Evolutionary conservation across 2,888 invertebrate genomes (phyloP).

Genomic region (Diloba caeruleocephala): DNA sequence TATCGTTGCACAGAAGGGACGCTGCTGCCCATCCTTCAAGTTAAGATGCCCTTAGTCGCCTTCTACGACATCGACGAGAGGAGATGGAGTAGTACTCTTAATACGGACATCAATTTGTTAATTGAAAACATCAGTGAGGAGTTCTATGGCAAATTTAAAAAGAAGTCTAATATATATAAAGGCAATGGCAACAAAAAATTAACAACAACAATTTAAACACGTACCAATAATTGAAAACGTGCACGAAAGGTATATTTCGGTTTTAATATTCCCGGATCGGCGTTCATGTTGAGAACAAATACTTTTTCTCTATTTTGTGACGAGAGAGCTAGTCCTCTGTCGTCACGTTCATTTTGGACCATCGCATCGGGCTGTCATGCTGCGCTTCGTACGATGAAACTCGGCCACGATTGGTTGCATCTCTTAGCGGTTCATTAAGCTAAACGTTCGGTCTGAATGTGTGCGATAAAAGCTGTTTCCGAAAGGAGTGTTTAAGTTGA

Average conservation of each 20-base stretch:
- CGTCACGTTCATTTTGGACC: constrained; percentile 53
- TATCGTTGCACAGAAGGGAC: too few species aligned
- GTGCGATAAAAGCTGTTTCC: constrained; percentile 4
- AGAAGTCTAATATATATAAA: constrained; percentile 1
- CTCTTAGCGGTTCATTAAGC: constrained; percentile 50
- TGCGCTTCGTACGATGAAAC: constrained; percentile 20
- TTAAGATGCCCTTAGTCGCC: too few species aligned
- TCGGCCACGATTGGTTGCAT: constrained; percentile 33
- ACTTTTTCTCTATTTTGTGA: constrained; percentile 49
- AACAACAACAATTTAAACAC: too few species aligned
- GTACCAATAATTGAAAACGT: too few species aligned
- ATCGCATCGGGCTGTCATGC: constrained; percentile 37
- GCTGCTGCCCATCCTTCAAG: too few species aligned
- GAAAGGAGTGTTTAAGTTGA: constrained; percentile 6
- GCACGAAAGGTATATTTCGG: constrained; percentile 4
- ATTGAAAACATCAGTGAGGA: too few species aligned
- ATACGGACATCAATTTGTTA: too few species aligned
- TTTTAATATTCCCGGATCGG: constrained; percentile 37
- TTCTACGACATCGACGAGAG: too few species aligned
- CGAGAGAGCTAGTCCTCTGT: constrained; percentile 40
- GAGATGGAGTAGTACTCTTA: too few species aligned
- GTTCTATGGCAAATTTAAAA: background rate
- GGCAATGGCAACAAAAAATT: constrained; percentile 1
- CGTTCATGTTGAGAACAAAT: constrained; percentile 29
- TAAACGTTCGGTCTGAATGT: constrained; percentile 11